Base-by-base conservation (phyloP, 1,140 invertebrate species). In the Diabrotica virgifera region DNA sequence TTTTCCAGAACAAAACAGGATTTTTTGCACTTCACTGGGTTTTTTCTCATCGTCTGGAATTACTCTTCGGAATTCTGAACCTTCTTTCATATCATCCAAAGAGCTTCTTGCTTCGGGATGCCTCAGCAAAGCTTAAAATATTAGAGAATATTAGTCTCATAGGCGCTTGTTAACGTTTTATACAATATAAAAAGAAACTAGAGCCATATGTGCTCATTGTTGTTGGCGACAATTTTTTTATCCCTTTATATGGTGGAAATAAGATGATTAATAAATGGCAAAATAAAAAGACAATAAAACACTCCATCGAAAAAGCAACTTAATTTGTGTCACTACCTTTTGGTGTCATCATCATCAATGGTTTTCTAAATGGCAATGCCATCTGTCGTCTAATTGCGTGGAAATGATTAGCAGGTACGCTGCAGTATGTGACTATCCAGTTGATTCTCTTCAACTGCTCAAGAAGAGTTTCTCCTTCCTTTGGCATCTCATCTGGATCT, bases 311-410 rank as follows among this genome's bases (percentile, higher is more conserved):
- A 2, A 24, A 24, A 24, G 24, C 24, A 24, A 24, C 24, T 24
- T 24, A 1, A 24, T 24, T 24, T 1, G 24, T 46, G 40, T 11
- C 2, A n/a, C 2, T 46, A 46, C 85, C 88, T 79, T 96, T 96
- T 0, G 94, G 94, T 9, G 91, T 89, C 83, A 95, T 89, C 7
- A 85, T 56, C 71, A 96, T 86, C 63, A 95, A 76, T 8, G 92
- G 92, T 81, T 94, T 94, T 52, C 91, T 82, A 80, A 93, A 94
- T 6, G 92, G 90, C 73, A 94, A 77, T 14, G 85, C 81, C 63
- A 96, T 87, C 81, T 97, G 94, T 38, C 93, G 82, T 24, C 94
- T 82, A n/a, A 95, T 80, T 66, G 89, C 81, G 80, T 96, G 94
- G 80, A 93, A 95, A 59, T 90, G 85, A 80, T 94, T 95, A 0